Evolutionary conservation across 2,888 invertebrate genomes (phyloP).

Genomic region (Mythimna ferrago): DNA sequence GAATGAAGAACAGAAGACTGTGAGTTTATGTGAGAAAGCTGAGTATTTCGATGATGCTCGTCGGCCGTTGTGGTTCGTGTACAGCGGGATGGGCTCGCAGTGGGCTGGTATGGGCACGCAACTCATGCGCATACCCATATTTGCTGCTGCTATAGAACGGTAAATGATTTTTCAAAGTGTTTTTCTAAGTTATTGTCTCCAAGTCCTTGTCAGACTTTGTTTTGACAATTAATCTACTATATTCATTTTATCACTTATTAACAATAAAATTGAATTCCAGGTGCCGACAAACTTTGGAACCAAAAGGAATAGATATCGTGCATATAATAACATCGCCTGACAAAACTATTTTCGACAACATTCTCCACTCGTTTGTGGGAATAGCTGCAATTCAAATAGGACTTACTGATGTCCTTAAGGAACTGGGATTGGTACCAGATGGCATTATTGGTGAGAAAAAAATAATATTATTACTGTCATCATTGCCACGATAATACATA

Average conservation of each 20-base stretch:
- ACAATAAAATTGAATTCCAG: constrained; percentile 63
- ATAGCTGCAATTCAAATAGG: constrained; percentile 92
- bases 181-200: background rate
- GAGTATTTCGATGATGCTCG: constrained; percentile 75
- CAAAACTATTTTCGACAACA: constrained; percentile 81
- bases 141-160: constrained; percentile 89
- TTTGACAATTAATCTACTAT: background rate
- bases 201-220: background rate
- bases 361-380: constrained; percentile 79
- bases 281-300: constrained; percentile 70
- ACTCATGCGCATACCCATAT: constrained; percentile 92
- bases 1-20: constrained; percentile 70
- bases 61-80: constrained; percentile 92
- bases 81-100: constrained; percentile 94
- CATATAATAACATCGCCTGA: constrained; percentile 4
- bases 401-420: constrained; percentile 78
- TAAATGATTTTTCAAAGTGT: constrained; percentile 50
- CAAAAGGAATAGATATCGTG: constrained; percentile 14
- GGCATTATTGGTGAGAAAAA: constrained; percentile 86
- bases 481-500: background rate
- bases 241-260: too few relatives aligned
- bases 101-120: constrained; percentile 93
- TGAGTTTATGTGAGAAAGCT: constrained; percentile 70
- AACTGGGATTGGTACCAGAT: constrained; percentile 92
- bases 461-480: background rate